A percentile compares a stretch with the other conserved stretches of the same genome.
Evolutionary conservation across 2,113 vertebrate genomes (phyloP).

Genomic region (Rissa tridactyla): DNA sequence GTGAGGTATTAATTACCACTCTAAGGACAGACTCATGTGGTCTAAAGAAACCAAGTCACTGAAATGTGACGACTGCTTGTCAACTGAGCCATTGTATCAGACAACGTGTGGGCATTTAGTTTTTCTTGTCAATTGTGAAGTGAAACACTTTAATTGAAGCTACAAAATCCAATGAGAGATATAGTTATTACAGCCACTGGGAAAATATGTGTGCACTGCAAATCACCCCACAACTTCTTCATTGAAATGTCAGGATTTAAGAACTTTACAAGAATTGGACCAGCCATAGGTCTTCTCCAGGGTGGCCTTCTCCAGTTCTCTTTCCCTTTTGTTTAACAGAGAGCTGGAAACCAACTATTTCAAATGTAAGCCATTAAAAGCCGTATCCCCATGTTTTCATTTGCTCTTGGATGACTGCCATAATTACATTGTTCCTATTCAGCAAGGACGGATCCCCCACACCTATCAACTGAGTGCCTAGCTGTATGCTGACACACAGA

Average conservation of each 20-base stretch:
- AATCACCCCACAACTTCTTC: neutral
- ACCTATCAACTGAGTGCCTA: neutral
- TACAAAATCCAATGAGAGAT: neutral
- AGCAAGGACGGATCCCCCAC: neutral
- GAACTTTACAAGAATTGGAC: neutral
- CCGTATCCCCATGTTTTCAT: neutral
- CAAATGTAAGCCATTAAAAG: neutral
- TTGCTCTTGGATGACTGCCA: constrained; percentile 16
- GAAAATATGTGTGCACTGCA: neutral
- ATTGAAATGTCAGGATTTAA: neutral
- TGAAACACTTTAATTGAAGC: neutral
- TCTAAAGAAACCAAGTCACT: neutral
- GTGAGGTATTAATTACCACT: neutral
- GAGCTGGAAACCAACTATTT: neutral
- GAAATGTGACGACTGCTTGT: neutral
- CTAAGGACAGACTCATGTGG: neutral
- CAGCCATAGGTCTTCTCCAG: neutral
- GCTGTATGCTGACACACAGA: neutral
- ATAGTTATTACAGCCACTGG: neutral
- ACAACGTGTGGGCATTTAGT: neutral
- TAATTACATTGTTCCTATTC: neutral
- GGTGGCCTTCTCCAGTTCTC: neutral
- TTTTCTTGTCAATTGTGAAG: neutral
- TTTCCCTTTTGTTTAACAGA: neutral
- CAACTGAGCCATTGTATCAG: neutral